Evolutionary conservation across 2,113 vertebrate genomes (phyloP).

Genomic region (Arvicanthis niloticus): DNA sequence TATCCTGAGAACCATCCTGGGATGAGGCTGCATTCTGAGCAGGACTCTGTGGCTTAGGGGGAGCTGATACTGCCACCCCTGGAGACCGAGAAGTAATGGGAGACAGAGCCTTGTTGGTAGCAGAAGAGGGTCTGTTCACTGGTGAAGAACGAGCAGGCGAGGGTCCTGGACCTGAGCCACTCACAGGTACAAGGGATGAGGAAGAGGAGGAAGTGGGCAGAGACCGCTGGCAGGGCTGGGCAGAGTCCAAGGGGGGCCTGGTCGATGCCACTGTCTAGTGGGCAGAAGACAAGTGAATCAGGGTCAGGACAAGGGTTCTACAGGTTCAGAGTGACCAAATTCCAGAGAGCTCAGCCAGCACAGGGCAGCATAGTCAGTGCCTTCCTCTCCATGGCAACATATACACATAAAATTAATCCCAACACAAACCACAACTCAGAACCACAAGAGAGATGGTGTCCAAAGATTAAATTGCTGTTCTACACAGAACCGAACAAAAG

Average conservation of each 20-base stretch:
- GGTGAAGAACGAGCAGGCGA: slow-evolving; percentile 86
- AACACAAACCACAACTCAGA: neutral
- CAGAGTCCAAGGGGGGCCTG: slow-evolving; percentile 90
- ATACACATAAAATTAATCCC: neutral
- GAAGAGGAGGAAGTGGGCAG: slow-evolving; percentile 87
- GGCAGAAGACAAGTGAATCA: neutral
- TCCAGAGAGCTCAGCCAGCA: neutral
- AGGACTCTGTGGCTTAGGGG: slow-evolving; percentile 91
- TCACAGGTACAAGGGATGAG: slow-evolving; percentile 85
- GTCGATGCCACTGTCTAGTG: slow-evolving; percentile 90
- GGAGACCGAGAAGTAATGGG: slow-evolving; percentile 92
- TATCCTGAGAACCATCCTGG: slow-evolving; percentile 94
- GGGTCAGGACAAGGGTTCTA: slow-evolving; percentile 9
- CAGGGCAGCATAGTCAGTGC: neutral
- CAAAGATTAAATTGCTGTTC: neutral
- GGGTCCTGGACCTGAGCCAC: slow-evolving; percentile 85
- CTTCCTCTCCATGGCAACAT: neutral
- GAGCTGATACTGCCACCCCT: slow-evolving; percentile 88
- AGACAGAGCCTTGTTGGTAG: slow-evolving; percentile 88
- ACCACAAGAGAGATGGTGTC: neutral
- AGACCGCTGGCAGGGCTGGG: slow-evolving; percentile 91
- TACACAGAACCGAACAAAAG: neutral
- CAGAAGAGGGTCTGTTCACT: slow-evolving; percentile 88
- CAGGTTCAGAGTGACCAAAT: neutral
- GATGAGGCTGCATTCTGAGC: slow-evolving; percentile 88